Conservation (phyloP, 37 sponge, comb jelly and placozoan species). For the Dysidea cf. avara region DNA sequence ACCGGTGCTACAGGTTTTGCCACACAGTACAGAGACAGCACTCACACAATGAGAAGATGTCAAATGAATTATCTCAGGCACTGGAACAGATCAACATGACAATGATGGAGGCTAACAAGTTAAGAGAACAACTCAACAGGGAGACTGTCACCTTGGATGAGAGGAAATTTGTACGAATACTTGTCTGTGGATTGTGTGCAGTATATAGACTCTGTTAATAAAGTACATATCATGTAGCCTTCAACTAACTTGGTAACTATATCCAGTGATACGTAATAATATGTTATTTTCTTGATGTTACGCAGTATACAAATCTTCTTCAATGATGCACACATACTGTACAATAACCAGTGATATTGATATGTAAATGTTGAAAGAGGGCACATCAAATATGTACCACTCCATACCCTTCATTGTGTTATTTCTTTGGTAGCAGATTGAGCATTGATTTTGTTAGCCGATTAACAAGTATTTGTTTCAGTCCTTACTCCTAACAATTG, state of each 20-base stretch:
- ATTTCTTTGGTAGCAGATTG: too few relatives aligned
- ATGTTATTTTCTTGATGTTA: too few relatives aligned
- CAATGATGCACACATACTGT: too few relatives aligned
- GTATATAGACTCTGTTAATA: not conserved
- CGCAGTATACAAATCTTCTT: too few relatives aligned
- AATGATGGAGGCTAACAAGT: slow-evolving; percentile 2
- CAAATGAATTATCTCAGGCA: slow-evolving; percentile 10
- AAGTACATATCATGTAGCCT: not conserved
- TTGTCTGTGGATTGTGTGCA: too few relatives aligned
- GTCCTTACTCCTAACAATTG: not conserved
- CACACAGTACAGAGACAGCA: slow-evolving; percentile 26
- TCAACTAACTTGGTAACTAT: not conserved
- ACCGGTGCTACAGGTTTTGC: slow-evolving; percentile 22
- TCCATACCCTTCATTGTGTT: too few relatives aligned
- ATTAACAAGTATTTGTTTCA: not conserved
- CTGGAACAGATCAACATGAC: slow-evolving; percentile 35
- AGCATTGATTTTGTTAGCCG: too few relatives aligned
- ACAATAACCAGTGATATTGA: too few relatives aligned
- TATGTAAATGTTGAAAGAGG: too few relatives aligned
- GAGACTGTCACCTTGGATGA: slow-evolving; percentile 52
- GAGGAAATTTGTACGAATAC: slow-evolving; percentile 58
- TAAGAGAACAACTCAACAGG: slow-evolving; percentile 49
- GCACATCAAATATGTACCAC: too few relatives aligned
- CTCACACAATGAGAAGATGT: not conserved
- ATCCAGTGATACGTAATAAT: too few relatives aligned